Evolutionary conservation across 1,140 invertebrate genomes (phyloP), one percentile per base, ranked within the genome.

Genomic region (Wiebesia pumilae): DNA sequence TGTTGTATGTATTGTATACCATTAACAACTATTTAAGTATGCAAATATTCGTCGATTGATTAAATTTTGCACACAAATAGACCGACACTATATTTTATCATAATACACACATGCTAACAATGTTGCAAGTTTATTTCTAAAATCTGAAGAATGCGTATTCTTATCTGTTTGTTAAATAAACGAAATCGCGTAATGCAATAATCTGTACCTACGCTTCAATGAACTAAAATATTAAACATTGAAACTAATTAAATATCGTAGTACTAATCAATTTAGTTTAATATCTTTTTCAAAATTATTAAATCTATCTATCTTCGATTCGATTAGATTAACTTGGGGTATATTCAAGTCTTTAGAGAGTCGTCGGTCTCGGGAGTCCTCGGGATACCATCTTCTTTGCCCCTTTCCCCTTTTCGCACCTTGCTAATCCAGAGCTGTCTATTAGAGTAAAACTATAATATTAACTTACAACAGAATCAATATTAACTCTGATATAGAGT

Each of bases 401-500:
- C 33, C 65, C 30, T 69, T 69, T 14, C 65, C 9, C 65, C n/a
- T 3, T 65, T 6, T 12, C 65, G 21, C 65, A 6, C 58, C 33
- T 35, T 24, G 12, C 21, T 43, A 75, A 75, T 43, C 71, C 38
- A 16, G 71, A 75, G 30, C 38, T 75, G 71, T 75, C 71, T 43
- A 75, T 75, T 71, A 71, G 35, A 71, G 35, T 71, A 71, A 71
- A 35, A 38, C 69, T 9, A 16, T 71, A 38, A 38, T 71, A 71
- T 71, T 75, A 43, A 43, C 38, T 43, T 75, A 43, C 71, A 43
- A 75, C 40, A 43, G 71, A 43, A 75, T 75, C 9, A 75, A 75
- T 75, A 75, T 75, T 75, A 43, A 12, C 38, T 75, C 33, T n/a
- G 71, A 75, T 75, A 24, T 14, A 40, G 71, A 75, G 38, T 75